These are phyloP conservation scores for Molossus alvarezi DNA, from an alignment of 2,797 vertebrate species.

Conservation along the genomic window DNA sequence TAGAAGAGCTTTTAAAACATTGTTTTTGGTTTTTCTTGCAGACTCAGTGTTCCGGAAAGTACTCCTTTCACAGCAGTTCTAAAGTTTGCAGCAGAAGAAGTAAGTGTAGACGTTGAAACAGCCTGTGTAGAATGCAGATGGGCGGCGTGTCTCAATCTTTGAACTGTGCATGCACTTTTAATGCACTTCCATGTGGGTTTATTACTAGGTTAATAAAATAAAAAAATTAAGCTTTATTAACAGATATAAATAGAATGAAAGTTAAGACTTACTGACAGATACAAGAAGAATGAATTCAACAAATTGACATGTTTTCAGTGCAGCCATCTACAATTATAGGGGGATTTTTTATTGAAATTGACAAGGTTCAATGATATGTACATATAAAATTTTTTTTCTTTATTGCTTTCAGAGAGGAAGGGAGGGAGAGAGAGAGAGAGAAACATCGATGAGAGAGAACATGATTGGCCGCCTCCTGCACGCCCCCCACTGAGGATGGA, in stretches of 20 bases:
- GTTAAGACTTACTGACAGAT: not conserved
- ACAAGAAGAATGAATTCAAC: not conserved
- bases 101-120: slow-evolving; percentile 87
- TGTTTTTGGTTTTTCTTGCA: slow-evolving; percentile 87
- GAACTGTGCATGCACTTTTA: not conserved
- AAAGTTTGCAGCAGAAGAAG: slow-evolving; percentile 99
- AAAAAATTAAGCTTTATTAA: not conserved
- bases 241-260: not conserved
- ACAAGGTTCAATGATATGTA: not conserved
- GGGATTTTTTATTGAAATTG: slow-evolving; percentile 30
- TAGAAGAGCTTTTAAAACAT: not conserved
- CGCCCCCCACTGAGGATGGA: no score
- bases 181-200: not conserved
- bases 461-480: no score
- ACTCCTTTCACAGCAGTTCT: slow-evolving; percentile 98
- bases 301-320: not conserved
- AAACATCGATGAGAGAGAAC: no score
- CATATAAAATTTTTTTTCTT: not conserved
- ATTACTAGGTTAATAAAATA: not conserved
- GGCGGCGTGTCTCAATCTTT: not conserved
- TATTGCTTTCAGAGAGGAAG: no score
- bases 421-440: no score
- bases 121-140: not conserved
- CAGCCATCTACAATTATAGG: not conserved
- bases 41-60: slow-evolving; percentile 97